These are phyloP conservation scores for Drosophila ficusphila DNA, from an alignment of 1,140 invertebrate genomes.

Conservation along the genomic window DNA sequence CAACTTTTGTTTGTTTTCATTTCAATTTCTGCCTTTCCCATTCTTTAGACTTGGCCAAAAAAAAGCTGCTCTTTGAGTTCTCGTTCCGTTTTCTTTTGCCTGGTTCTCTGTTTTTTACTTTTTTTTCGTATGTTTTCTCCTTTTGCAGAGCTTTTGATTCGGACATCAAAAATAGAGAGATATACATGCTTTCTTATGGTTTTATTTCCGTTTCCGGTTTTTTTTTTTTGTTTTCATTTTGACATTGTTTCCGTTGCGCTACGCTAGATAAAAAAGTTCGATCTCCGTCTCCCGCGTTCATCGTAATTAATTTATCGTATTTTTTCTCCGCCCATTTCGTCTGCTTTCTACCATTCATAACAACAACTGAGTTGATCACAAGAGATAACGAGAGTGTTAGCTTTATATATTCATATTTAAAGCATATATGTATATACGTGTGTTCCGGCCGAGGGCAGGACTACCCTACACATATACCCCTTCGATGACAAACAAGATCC, in stretches of 20 bases:
- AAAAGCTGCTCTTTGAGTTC: constrained; percentile 30
- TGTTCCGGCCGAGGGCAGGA: constrained; percentile 19
- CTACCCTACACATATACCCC: too few species aligned
- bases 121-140: background rate
- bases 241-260: constrained; percentile 35
- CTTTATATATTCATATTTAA: constrained; percentile 30
- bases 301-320: constrained; percentile 15
- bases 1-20: constrained; percentile 37
- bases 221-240: too few species aligned
- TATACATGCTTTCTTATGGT: constrained; percentile 39
- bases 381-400: constrained; percentile 78
- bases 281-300: constrained; percentile 8
- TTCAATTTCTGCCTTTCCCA: constrained; percentile 7
- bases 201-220: constrained; percentile 25
- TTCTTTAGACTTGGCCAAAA: constrained; percentile 35
- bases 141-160: constrained; percentile 39
- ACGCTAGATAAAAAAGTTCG: constrained; percentile 31
- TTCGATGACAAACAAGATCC: constrained; percentile 36
- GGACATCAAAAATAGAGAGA: constrained; percentile 54
- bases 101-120: background rate
- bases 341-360: constrained; percentile 54
- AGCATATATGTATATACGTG: constrained; percentile 20
- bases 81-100: constrained; percentile 5
- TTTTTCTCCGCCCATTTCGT: constrained; percentile 29
- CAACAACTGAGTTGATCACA: constrained; percentile 81